These are phyloP conservation scores for Aepyceros melampus DNA, from an alignment of 2,113 vertebrate genomes.

Conservation along the genomic window DNA sequence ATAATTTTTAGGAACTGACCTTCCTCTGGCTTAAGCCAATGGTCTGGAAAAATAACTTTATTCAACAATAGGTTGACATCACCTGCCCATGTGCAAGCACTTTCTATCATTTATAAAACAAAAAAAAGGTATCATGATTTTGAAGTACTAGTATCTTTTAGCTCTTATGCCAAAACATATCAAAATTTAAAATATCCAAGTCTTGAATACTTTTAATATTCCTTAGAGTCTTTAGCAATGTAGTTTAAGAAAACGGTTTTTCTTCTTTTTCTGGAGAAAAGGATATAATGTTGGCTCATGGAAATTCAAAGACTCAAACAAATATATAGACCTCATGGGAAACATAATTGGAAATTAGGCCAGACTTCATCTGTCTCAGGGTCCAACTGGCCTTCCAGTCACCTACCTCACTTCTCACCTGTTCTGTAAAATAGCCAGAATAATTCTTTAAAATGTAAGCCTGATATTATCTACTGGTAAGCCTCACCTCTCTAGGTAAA, in stretches of 20 bases:
- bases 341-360: neutral
- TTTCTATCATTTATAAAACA: neutral
- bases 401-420: neutral
- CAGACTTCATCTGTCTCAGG: neutral
- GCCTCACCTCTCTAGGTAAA: neutral
- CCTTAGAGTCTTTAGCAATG: neutral
- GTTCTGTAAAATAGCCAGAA: neutral
- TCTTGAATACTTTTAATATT: neutral
- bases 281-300: neutral
- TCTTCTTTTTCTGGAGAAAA: neutral
- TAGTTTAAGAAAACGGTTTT: neutral
- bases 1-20: neutral
- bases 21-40: neutral
- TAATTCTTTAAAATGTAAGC: neutral
- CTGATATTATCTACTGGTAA: neutral
- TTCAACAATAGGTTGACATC: neutral
- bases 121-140: neutral
- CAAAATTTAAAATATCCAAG: neutral
- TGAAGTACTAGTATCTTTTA: neutral
- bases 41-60: neutral
- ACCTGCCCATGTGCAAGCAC: neutral
- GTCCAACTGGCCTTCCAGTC: neutral
- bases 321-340: neutral
- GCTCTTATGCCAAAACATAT: neutral
- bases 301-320: neutral